phyloP scores from a whole-genome alignment of 2,113 vertebrate genomes.

The Bucco capensis region DNA sequence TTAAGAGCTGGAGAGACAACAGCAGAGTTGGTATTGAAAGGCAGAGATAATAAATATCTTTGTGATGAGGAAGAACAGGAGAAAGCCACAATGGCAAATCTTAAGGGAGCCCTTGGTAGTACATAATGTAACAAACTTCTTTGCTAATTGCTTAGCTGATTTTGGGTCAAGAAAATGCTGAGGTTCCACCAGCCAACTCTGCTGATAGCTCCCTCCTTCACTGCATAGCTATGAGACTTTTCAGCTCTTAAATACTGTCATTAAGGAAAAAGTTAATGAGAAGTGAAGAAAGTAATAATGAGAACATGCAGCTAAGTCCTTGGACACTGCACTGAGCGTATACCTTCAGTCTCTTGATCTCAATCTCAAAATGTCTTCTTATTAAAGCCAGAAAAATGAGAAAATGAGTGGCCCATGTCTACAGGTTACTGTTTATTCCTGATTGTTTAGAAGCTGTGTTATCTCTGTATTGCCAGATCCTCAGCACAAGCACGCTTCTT shows the following conservation, averaged over 20 bases:
- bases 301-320: background rate
- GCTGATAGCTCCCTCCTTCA: background rate
- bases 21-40: background rate
- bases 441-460: background rate
- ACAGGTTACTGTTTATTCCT: background rate
- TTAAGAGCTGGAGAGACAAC: background rate
- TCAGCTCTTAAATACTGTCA: background rate
- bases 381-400: background rate
- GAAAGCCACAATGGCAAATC: background rate
- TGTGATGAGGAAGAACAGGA: background rate
- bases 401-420: background rate
- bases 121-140: background rate
- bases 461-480: background rate
- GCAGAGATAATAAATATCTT: background rate
- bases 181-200: background rate
- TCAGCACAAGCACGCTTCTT: background rate
- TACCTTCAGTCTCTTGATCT: background rate
- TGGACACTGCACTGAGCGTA: background rate
- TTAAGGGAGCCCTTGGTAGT: background rate
- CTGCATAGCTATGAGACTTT: background rate
- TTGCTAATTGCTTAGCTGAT: background rate
- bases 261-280: slow-evolving; percentile 1
- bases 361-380: background rate
- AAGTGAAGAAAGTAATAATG: background rate
- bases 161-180: slow-evolving; percentile 7